Percentiles rank a stretch among this genome's conserved stretches.
phyloP scores from a whole-genome alignment of 1,140 invertebrate genomes.

The Drosophila sucinea region DNA sequence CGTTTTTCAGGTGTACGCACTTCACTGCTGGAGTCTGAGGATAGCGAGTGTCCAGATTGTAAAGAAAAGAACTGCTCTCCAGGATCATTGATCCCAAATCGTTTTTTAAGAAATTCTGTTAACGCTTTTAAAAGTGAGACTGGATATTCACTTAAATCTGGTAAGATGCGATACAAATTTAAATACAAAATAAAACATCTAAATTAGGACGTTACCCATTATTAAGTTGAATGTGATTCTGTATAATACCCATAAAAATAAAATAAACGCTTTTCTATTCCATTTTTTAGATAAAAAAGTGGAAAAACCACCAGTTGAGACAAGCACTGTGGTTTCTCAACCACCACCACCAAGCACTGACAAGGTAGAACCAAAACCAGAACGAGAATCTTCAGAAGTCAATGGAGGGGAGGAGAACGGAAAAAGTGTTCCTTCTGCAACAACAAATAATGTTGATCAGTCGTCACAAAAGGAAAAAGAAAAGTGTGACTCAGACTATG shows the following conservation, averaged over 20 bases:
- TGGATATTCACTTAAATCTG: constrained; percentile 86
- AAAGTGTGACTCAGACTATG: constrained; percentile 84
- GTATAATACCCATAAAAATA: too few relatives aligned
- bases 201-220: too few relatives aligned
- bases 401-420: constrained; percentile 33
- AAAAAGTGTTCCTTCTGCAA: constrained; percentile 1
- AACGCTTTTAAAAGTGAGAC: constrained; percentile 95
- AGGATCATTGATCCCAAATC: constrained; percentile 95
- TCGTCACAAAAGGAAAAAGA: constrained; percentile 59
- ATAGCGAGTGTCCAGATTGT: constrained; percentile 97
- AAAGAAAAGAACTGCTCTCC: constrained; percentile 96
- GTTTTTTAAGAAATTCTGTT: constrained; percentile 94
- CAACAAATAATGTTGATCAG: constrained; percentile 39
- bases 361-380: constrained; percentile 14
- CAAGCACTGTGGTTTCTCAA: neutral
- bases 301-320: constrained; percentile 18
- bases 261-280: too few relatives aligned
- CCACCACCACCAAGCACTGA: neutral
- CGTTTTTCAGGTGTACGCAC: constrained; percentile 90
- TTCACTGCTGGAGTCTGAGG: constrained; percentile 94
- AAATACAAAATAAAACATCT: neutral
- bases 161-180: constrained; percentile 20
- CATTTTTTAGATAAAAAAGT: constrained; percentile 21
- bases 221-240: too few relatives aligned
- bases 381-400: constrained; percentile 32